Percentiles rank a stretch among this genome's conserved stretches.
Evolutionary conservation across 2,113 vertebrate species (phyloP).

Genomic region (Mus pahari): DNA sequence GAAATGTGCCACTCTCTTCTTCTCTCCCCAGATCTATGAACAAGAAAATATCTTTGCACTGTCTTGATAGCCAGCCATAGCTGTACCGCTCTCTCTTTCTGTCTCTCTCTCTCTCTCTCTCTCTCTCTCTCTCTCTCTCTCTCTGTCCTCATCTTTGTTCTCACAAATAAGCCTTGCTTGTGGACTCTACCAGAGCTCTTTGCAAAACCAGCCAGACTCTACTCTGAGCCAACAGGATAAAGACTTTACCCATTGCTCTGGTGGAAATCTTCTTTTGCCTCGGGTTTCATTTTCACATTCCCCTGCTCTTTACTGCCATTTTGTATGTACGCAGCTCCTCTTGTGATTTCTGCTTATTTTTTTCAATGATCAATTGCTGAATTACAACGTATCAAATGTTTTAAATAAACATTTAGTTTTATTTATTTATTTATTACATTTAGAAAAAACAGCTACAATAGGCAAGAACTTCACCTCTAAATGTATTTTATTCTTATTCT

Average conservation of each 20-base stretch:
- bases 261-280: not conserved
- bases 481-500: conserved; percentile 49
- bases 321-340: not conserved
- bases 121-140: too few relatives aligned
- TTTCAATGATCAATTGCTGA: not conserved
- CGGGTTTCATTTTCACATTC: not conserved
- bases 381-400: not conserved
- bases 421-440: too few relatives aligned
- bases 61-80: too few relatives aligned
- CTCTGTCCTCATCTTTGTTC: not conserved
- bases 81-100: too few relatives aligned
- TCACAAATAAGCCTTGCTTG: not conserved
- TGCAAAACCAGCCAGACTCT: not conserved
- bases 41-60: not conserved
- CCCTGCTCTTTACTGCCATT: not conserved
- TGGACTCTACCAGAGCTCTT: not conserved
- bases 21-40: not conserved
- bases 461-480: conserved; percentile 33
- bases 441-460: conserved; percentile 20
- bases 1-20: not conserved
- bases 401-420: not conserved
- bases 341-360: not conserved
- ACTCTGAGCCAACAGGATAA: not conserved
- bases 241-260: not conserved
- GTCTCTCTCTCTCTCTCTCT: too few relatives aligned